Conservation (phyloP, 2,113 vertebrate genomes). For the Megaceryle torquata region DNA sequence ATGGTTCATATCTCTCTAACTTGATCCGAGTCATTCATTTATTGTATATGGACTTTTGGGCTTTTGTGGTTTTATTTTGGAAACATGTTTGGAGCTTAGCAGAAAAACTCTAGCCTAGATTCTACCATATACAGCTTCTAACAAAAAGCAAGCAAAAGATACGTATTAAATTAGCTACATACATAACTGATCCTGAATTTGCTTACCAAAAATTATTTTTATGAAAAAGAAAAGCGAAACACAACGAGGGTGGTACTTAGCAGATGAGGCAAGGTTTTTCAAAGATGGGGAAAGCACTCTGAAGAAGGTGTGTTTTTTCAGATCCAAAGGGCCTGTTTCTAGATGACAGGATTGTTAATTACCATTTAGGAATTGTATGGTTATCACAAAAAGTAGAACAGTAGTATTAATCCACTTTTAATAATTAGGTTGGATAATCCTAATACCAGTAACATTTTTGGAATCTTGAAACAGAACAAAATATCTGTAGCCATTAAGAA, state of each 20-base stretch:
- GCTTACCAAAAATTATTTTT: neutral
- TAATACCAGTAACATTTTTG: neutral
- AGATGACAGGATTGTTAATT: neutral
- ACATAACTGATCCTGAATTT: neutral
- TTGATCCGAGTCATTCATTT: neutral
- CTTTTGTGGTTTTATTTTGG: neutral
- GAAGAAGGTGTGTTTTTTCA: neutral
- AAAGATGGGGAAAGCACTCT: neutral
- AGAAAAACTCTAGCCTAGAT: neutral
- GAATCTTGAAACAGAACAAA: neutral
- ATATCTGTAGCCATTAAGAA: neutral
- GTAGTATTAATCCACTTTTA: neutral
- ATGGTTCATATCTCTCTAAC: neutral
- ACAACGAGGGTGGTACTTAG: fast-evolving
- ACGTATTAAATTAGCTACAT: neutral
- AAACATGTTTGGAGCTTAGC: neutral
- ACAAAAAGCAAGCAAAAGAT: neutral
- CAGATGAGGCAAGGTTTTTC: neutral
- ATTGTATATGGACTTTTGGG: neutral
- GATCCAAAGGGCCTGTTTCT: neutral
- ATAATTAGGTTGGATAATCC: neutral
- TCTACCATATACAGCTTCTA: fast-evolving
- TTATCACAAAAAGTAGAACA: neutral
- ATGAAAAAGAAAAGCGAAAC: neutral
- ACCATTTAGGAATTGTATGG: neutral